Base-by-base conservation (phyloP, 2,113 vertebrate species). In the Cygnus atratus region DNA sequence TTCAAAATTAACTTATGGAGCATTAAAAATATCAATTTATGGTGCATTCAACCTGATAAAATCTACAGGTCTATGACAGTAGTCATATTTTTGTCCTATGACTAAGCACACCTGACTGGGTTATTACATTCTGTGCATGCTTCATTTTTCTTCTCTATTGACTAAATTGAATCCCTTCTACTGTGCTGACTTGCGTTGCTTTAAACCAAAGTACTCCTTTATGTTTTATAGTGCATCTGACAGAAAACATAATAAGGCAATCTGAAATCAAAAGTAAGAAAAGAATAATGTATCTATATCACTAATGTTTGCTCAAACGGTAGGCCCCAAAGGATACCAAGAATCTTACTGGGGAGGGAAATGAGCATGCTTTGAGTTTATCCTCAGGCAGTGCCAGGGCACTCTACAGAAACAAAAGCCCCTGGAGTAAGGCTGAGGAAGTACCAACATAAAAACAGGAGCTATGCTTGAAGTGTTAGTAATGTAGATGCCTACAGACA, bases 351-450 rank as follows among this genome's bases (percentile, higher is more conserved):
- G 96, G 96, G 97, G 97, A 97, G 96, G 97, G 97, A 97, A 80
- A 35, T 54, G 97, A 96, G 97, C 97, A 96, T 35, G 39, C n/a
- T 81, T 92, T 95, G 96, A 86, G 80, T 98, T 76, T 98, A 87
- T 98, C 98, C 98, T 98, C 98, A 98, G 96, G 95, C 98, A 98
- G 98, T 98, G 98, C 98, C 98, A 97, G 96, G 89, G 97, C 84
- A 76, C 96, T 96, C 84, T 46, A 96, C 18, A 35, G 66, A 77
- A 86, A 78, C 76, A 95, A 95, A 95, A 96, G 97, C 84, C 97
- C 97, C 98, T 95, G 96, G 97, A 98, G 98, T 98, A 98, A 98
- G 98, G 97, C 96, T 97, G 98, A 98, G 98, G 98, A 98, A 93
- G 44, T n/a, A 59, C 65, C 33, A 55, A 78, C 18, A 55, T 29